A percentile compares a stretch with the other conserved stretches of the same genome.
These are phyloP conservation scores for Melanocharis versteri DNA, from an alignment of 2,113 vertebrate species.

Conservation along the genomic window DNA sequence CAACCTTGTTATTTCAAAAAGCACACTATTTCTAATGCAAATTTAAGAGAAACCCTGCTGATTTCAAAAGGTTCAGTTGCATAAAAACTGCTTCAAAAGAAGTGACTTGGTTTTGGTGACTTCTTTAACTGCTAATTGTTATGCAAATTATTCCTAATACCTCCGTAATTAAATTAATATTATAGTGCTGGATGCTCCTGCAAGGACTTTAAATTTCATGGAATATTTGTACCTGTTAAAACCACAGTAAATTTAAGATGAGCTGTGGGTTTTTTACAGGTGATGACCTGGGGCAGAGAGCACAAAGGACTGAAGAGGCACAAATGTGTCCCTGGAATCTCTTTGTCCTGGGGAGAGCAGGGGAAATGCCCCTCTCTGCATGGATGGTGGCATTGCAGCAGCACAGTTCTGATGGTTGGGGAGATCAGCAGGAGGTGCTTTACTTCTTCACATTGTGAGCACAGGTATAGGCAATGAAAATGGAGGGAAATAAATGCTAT, in stretches of 20 bases:
- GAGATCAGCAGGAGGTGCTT: not conserved
- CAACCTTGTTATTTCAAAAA: not conserved
- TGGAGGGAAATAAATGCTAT: not conserved
- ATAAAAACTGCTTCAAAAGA: not conserved
- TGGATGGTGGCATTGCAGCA: not conserved
- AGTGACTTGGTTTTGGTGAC: not conserved
- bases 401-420: not conserved
- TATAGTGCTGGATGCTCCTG: not conserved
- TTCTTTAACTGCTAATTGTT: not conserved
- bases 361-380: not conserved
- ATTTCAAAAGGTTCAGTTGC: not conserved
- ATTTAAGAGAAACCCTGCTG: not conserved
- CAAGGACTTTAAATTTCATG: not conserved
- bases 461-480: not conserved
- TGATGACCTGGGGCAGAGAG: not conserved
- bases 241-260: not conserved
- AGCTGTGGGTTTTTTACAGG: not conserved
- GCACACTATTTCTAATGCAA: not conserved
- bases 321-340: not conserved
- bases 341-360: not conserved
- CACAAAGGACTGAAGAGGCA: not conserved
- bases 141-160: not conserved
- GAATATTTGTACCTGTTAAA: not conserved
- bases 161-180: not conserved
- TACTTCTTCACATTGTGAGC: not conserved